Percentiles rank a stretch among this genome's conserved stretches.
Evolutionary conservation across 2,113 vertebrate genomes (phyloP).

Genomic region (Paradoxurus hermaphroditus): DNA sequence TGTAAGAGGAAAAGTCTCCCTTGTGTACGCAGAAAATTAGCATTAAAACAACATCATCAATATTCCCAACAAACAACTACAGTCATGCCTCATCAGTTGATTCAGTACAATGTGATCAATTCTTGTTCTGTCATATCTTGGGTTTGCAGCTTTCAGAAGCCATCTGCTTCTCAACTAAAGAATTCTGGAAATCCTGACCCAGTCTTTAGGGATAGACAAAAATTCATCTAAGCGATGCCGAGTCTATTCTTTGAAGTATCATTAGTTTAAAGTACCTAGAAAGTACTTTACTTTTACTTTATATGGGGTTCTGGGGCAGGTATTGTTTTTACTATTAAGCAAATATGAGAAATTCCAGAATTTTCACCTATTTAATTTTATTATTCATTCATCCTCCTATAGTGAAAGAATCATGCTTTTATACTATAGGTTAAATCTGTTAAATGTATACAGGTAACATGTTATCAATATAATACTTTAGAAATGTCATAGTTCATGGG

Average conservation of each 20-base stretch:
- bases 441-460: neutral
- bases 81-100: neutral
- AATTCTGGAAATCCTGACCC: neutral
- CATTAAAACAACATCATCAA: neutral
- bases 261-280: neutral
- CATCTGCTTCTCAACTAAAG: neutral
- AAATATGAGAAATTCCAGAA: neutral
- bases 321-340: neutral
- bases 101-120: neutral
- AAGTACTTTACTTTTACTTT: neutral
- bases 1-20: neutral
- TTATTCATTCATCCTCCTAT: neutral
- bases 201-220: neutral
- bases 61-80: neutral
- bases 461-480: neutral
- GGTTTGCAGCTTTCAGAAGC: neutral
- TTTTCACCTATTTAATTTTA: neutral
- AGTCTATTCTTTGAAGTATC: neutral
- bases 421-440: neutral
- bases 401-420: neutral
- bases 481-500: neutral
- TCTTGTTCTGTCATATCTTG: neutral
- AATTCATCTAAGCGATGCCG: neutral
- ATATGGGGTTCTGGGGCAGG: neutral
- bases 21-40: neutral